Percentiles rank a stretch among this genome's conserved stretches.
These are phyloP conservation scores for Plagodis pulveraria DNA, from an alignment of 2,888 invertebrate genomes.

Conservation along the genomic window DNA sequence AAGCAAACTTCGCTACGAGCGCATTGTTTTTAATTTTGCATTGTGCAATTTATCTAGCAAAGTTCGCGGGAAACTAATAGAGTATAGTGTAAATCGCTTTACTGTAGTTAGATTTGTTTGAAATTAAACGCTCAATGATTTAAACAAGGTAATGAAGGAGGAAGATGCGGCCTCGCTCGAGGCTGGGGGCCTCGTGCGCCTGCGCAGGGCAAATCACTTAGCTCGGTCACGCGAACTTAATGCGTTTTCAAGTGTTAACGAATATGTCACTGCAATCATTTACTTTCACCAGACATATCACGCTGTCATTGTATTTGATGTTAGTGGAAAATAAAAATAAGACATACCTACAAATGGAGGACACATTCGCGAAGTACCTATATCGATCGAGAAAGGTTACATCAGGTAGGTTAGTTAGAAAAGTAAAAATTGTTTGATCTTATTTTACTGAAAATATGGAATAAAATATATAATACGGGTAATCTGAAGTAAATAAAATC, in stretches of 20 bases:
- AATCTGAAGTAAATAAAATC: no score
- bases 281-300: constrained; percentile 31
- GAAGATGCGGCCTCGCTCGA: constrained; percentile 68
- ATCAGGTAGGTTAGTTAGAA: no score
- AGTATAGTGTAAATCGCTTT: constrained; percentile 29
- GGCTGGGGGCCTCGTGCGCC: constrained; percentile 55
- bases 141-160: constrained; percentile 60
- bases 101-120: constrained; percentile 14
- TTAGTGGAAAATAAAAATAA: constrained; percentile 5
- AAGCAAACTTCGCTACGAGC: no score
- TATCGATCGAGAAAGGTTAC: no score
- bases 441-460: no score
- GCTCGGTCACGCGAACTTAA: constrained; percentile 52
- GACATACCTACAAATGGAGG: neutral
- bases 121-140: constrained; percentile 46
- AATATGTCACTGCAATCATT: constrained; percentile 40
- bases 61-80: neutral
- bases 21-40: no score
- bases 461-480: no score
- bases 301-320: neutral
- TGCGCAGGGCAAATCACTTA: constrained; percentile 48
- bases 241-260: constrained; percentile 45
- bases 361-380: no score
- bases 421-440: no score
- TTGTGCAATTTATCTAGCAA: no score